Evolutionary conservation across 2,888 invertebrate species (phyloP).

Genomic region (Thera britannica): DNA sequence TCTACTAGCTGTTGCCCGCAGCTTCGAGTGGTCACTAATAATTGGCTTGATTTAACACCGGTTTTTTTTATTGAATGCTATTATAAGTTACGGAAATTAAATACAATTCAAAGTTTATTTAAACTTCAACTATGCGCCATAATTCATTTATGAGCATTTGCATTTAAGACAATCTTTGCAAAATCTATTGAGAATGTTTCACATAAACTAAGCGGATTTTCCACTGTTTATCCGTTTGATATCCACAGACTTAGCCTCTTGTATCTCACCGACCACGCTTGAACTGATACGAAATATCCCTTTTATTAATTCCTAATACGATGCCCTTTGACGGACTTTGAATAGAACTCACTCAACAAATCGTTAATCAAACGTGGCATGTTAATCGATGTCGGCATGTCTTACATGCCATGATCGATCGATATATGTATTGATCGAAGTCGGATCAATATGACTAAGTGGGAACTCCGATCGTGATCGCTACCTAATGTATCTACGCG

Average conservation of each 20-base stretch:
- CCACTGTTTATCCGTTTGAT: constrained; percentile 16
- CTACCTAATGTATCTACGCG: constrained; percentile 41
- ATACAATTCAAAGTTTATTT: too few relatives aligned
- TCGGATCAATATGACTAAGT: constrained; percentile 25
- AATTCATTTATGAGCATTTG: too few relatives aligned
- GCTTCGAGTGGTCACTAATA: too few relatives aligned
- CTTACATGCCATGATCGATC: constrained; percentile 73
- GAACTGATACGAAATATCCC: constrained; percentile 70
- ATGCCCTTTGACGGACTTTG: constrained; percentile 78
- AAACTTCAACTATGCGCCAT: too few relatives aligned
- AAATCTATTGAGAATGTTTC: neutral
- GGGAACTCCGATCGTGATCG: constrained; percentile 62
- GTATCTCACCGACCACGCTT: constrained; percentile 51
- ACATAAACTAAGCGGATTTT: constrained; percentile 30
- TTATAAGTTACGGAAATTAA: too few relatives aligned
- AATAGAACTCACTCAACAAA: constrained; percentile 82
- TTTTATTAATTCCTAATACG: constrained; percentile 81
- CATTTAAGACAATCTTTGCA: too few relatives aligned
- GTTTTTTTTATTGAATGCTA: too few relatives aligned
- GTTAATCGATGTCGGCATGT: constrained; percentile 70
- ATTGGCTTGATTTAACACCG: too few relatives aligned
- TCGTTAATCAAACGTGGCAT: constrained; percentile 80
- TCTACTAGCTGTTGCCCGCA: too few relatives aligned
- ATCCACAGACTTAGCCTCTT: neutral
- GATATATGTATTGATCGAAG: constrained; percentile 47